Evolutionary conservation across 2,888 invertebrate genomes (phyloP).

Genomic region (Petrolisthes manimaculis): DNA sequence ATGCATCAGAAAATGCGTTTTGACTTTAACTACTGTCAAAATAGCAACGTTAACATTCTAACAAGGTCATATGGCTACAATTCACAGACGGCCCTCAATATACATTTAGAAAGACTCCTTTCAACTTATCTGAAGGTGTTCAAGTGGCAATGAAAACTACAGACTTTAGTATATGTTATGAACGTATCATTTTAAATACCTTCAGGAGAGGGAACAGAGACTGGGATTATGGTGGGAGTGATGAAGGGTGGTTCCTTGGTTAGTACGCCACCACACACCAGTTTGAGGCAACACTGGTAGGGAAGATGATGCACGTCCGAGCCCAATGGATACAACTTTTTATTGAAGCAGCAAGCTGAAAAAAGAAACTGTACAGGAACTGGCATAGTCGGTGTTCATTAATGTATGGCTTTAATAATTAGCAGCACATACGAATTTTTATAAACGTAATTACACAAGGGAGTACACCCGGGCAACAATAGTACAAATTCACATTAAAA

Average conservation of each 20-base stretch:
- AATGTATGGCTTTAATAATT: no score
- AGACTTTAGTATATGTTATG: neutral
- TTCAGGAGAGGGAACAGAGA: neutral
- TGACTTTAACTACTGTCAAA: no score
- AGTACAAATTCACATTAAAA: no score
- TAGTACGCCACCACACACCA: neutral
- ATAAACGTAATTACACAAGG: no score
- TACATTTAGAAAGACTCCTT: neutral
- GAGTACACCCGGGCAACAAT: no score
- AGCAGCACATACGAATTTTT: no score
- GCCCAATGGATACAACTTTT: neutral
- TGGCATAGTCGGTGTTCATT: no score
- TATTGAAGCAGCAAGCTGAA: neutral
- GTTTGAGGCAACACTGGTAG: neutral
- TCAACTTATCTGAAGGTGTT: neutral
- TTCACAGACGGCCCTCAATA: neutral
- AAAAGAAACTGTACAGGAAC: neutral
- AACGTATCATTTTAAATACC: neutral
- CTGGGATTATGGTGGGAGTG: neutral
- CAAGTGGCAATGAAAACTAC: neutral
- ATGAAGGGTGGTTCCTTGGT: neutral
- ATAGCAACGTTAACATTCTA: no score
- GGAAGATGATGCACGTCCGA: neutral
- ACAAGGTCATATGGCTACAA: no score
- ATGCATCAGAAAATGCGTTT: no score